A percentile compares a stretch with the other conserved stretches of the same genome.
Conservation (phyloP, 2,888 invertebrate genomes). For the Drosophila crucigera region DNA sequence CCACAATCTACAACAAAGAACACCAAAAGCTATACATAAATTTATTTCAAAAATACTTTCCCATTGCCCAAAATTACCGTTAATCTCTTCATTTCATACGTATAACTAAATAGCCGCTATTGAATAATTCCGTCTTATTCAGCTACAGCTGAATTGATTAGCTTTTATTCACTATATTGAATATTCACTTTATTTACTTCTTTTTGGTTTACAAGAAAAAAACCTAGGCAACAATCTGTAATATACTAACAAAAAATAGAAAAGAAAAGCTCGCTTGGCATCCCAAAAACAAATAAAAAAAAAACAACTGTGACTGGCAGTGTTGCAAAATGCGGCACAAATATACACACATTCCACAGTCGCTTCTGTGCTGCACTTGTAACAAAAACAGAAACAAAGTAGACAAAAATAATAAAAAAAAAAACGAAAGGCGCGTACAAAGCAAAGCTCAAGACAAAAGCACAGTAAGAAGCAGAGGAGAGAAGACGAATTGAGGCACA, state of each 20-base stretch:
- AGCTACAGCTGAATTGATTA: neutral
- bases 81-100: neutral
- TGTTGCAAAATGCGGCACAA: slow-evolving; percentile 59
- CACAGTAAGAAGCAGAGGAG: slow-evolving; percentile 23
- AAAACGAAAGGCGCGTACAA: slow-evolving; percentile 63
- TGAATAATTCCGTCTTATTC: neutral
- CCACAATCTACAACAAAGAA: neutral
- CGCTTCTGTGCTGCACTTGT: slow-evolving; percentile 66
- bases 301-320: slow-evolving; percentile 40
- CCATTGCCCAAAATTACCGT: neutral
- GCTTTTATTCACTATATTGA: no score
- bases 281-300: neutral
- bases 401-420: slow-evolving; percentile 1
- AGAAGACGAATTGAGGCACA: slow-evolving; percentile 28
- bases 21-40: neutral
- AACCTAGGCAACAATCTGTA: slow-evolving; percentile 14
- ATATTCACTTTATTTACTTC: no score
- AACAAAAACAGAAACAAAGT: slow-evolving; percentile 36
- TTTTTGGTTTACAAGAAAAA: slow-evolving; percentile 31
- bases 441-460: slow-evolving; percentile 68
- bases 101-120: neutral
- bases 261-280: slow-evolving; percentile 17
- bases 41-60: neutral
- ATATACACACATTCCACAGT: slow-evolving; percentile 30
- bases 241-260: slow-evolving; percentile 1